Percentiles rank a stretch among this genome's conserved stretches.
Evolutionary conservation across 1,140 invertebrate genomes (phyloP).

Genomic region (Leucophenga varia): DNA sequence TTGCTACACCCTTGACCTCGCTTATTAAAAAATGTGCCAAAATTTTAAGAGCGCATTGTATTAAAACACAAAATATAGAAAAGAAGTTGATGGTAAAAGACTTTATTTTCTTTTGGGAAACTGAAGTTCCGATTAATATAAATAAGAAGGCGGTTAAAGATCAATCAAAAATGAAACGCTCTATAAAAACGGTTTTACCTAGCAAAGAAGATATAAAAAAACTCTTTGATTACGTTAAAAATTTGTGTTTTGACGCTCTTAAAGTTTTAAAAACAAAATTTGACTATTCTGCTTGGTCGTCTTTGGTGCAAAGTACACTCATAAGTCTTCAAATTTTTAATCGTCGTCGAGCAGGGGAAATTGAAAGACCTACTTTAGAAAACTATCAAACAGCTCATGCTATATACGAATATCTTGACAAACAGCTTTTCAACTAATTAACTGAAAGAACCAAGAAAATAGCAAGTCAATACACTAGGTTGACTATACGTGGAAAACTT

Average conservation of each 20-base stretch:
- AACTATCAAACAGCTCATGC: background rate
- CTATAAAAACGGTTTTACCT: background rate
- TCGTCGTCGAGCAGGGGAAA: background rate
- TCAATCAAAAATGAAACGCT: conserved; percentile 2
- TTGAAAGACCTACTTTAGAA: conserved; percentile 1
- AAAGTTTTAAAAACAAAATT: background rate
- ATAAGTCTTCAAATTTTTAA: background rate
- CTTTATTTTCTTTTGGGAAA: background rate
- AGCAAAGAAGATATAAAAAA: background rate
- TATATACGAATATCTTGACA: background rate
- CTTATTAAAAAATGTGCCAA: conserved; percentile 2
- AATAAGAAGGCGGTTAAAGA: conserved; percentile 5
- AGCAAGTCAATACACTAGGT: background rate
- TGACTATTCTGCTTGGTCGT: background rate
- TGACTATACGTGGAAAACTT: background rate
- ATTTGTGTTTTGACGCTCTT: background rate
- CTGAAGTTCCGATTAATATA: conserved; percentile 2
- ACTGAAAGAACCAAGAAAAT: background rate
- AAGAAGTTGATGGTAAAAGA: background rate
- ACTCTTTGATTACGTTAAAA: conserved; percentile 1
- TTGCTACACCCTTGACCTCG: background rate
- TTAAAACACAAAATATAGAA: background rate
- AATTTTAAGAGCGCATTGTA: background rate
- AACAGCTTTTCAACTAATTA: background rate
- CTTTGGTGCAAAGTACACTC: background rate